These are phyloP conservation scores for Polydesmus complanatus DNA, from an alignment of 2,888 invertebrate genomes.

Conservation along the genomic window DNA sequence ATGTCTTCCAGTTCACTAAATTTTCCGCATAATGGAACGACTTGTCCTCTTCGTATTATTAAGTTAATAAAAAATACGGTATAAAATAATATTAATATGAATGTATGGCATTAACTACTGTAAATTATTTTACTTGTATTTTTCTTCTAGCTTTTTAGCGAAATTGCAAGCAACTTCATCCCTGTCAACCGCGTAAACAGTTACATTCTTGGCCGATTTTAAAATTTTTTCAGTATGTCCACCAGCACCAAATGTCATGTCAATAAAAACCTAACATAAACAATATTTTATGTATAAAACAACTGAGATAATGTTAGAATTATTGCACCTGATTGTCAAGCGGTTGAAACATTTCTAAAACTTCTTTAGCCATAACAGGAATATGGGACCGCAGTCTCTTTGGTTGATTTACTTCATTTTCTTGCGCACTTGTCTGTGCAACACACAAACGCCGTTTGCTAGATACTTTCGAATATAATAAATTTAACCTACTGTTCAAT, in stretches of 20 bases:
- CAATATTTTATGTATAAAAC: not conserved
- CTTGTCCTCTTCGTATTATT: slow-evolving; percentile 34
- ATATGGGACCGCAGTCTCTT: too few relatives aligned
- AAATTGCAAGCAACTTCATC: slow-evolving; percentile 64
- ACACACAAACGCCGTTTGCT: too few relatives aligned
- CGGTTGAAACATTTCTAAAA: slow-evolving; percentile 51
- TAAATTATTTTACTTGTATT: slow-evolving; percentile 40
- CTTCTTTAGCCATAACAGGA: slow-evolving; percentile 62
- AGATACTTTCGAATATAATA: too few relatives aligned
- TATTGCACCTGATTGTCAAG: slow-evolving; percentile 30
- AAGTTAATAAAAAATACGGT: slow-evolving; percentile 8
- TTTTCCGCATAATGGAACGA: slow-evolving; percentile 66
- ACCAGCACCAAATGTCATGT: slow-evolving; percentile 94
- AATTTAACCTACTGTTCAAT: too few relatives aligned
- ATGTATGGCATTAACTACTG: not conserved
- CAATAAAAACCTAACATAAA: slow-evolving; percentile 49
- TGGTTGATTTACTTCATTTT: too few relatives aligned
- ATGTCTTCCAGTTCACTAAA: slow-evolving; percentile 73
- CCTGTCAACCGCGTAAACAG: slow-evolving; percentile 68
- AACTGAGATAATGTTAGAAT: not conserved
- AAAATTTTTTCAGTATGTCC: slow-evolving; percentile 70
- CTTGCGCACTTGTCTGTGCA: too few relatives aligned
- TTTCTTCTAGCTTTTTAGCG: slow-evolving; percentile 47
- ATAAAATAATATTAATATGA: not conserved
- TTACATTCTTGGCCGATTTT: slow-evolving; percentile 46